Base-by-base conservation (phyloP, 2,113 vertebrate genomes). In the Galeopterus variegatus region DNA sequence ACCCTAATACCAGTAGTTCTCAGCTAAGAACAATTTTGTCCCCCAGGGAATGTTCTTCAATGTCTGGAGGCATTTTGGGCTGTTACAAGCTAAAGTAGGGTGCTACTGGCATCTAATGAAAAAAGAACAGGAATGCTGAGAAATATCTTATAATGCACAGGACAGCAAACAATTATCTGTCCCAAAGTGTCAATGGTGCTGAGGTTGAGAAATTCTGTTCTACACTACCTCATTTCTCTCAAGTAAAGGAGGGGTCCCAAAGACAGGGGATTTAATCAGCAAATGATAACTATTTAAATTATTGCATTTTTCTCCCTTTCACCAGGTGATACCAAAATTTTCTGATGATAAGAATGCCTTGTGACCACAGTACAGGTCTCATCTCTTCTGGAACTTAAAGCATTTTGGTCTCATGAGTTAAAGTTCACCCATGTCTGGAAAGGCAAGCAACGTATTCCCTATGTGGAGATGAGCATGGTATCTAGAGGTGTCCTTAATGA, bases 341-440 rank as follows among this genome's bases (percentile, higher is more conserved):
- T 58, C 58, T 41, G 17, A 62, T 48, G 2, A 64, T 77, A 90
- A 77, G 18, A 83, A 48, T 87, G 5, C 9, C 36, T 33, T 45
- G 0, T 52, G n/a, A n/a, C 9, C 10, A 85, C 14, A 89, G 21
- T 19, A 54, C 12, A 56, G 28, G 3, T 62, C 28, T 88, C 48
- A 5, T 70, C 26, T 90, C 64, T 79, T 52, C 65, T 62, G 26
- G 21, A 94, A 69, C 69, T 83, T 26, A 95, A 88, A 69, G 6
- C 76, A 89, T 60, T 62, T 24, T 28, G 7, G 2, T 79, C 19
- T 52, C 23, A 48, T 5, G 76, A 90, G 60, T 93, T 76, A 89
- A 56, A 88, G 24, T 77, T 96, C 45, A 88, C 24, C 26, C 28
- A 8, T 64, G 48, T 94, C 56, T 96, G 21, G 58, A 97, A n/a